Evolutionary conservation across 1,140 invertebrate genomes (phyloP), one percentile per base, ranked within the genome.

Genomic region (Bombus impatiens): DNA sequence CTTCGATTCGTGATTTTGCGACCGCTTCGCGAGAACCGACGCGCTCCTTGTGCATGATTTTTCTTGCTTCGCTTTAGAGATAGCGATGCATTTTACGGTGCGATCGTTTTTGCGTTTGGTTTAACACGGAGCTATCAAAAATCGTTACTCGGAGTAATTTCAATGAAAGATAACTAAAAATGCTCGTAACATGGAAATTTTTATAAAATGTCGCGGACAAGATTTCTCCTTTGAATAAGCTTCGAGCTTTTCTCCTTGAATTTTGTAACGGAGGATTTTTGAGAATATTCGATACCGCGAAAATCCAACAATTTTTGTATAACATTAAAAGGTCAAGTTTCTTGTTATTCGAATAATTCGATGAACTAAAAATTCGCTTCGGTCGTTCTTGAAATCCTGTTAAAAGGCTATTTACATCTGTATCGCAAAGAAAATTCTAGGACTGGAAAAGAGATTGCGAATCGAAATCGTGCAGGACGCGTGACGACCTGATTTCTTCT

Each of bases 1-100:
- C 25, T 47, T 47, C 59, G 18, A 62, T 35, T n/a, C 70, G 18
- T 32, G 77, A 80, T 74, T 76, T 62, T 70, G 83, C 76, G 62
- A 68, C 68, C 70, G 28, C 62, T 28, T 6, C 37, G 37, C 13
- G n/a, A 18, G 42, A n/a, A 62, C 10, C 28, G 80, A 12, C 2
- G 25, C 37, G 25, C 2, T 42, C 22, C 25, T 42, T 40, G 40
- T 32, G n/a, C 15, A 5, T 1, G 10, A 42, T 78, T 67, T 77
- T 77, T 53, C 53, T 13, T 6, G 6, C 0, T 28, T 25, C 10
- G 37, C 28, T 32, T 47, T 53, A 22, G 15, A 75, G 40, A 44
- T 44, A 53, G 13, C 28, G 8, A 3, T 8, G 42, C 22, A 3
- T 10, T 53, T 71, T 40, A 40, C 42, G 42, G 5, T 12, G 40